Evolutionary conservation across 2,888 invertebrate species (phyloP).

Genomic region (Criorhina ranunculi): DNA sequence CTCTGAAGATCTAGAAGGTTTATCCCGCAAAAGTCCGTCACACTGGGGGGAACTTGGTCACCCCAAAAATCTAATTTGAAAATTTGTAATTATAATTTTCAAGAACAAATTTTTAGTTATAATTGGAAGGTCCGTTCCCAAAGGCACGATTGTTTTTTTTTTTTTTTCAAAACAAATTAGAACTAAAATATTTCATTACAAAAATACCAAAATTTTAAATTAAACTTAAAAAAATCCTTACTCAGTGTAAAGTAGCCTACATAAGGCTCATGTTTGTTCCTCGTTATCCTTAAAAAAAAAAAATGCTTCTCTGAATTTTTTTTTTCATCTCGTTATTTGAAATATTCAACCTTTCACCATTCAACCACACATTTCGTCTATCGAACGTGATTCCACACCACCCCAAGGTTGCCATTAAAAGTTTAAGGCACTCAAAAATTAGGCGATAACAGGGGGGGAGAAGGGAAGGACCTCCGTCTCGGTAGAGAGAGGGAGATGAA

Average conservation of each 20-base stretch:
- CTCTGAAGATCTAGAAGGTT: too few relatives aligned
- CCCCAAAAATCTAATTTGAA: too few relatives aligned
- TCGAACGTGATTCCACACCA: slow-evolving; percentile 1
- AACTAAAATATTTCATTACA: neutral
- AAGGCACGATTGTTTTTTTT: neutral
- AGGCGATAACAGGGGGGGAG: neutral
- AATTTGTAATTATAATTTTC: too few relatives aligned
- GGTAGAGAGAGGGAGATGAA: neutral
- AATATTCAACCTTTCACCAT: neutral
- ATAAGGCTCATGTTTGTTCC: neutral
- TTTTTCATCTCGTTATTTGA: neutral
- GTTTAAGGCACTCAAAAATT: slow-evolving; percentile 3
- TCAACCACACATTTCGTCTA: neutral
- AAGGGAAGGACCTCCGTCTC: too few relatives aligned
- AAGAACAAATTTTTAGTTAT: too few relatives aligned
- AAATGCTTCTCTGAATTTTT: neutral
- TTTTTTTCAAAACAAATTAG: neutral
- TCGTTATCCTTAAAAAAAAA: neutral
- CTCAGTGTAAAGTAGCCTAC: neutral
- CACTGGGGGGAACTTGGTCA: too few relatives aligned
- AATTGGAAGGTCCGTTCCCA: too few relatives aligned
- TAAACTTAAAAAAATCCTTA: neutral
- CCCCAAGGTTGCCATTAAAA: neutral
- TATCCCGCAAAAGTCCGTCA: too few relatives aligned
- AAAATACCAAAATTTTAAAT: neutral